A percentile compares a stretch with the other conserved stretches of the same genome.
phyloP scores from a whole-genome alignment of 2,888 invertebrate genomes.

The Microplitis deprimator region DNA sequence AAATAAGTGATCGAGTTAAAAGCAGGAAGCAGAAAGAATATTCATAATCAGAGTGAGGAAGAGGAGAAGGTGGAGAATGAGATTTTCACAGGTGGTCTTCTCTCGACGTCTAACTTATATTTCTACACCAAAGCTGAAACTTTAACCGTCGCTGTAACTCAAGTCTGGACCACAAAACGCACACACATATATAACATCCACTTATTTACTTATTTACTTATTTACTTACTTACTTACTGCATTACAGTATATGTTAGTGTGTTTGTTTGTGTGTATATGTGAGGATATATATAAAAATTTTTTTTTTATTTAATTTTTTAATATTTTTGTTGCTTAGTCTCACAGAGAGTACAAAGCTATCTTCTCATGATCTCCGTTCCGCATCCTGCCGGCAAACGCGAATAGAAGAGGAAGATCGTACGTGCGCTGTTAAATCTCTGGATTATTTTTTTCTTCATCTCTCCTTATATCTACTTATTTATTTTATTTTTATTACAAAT shows the following conservation, averaged over 20 bases:
- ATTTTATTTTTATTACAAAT: slow-evolving; percentile 10
- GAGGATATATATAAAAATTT: neutral
- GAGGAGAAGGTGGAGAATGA: slow-evolving; percentile 17
- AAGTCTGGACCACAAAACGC: slow-evolving; percentile 61
- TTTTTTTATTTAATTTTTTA: neutral
- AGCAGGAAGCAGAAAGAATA: slow-evolving; percentile 38
- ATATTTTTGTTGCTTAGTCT: slow-evolving; percentile 27
- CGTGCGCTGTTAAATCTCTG: slow-evolving; percentile 39
- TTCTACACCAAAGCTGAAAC: slow-evolving; percentile 54
- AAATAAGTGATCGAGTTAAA: slow-evolving; percentile 5
- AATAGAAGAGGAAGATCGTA: slow-evolving; percentile 43
- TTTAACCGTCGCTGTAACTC: slow-evolving; percentile 61
- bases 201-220: neutral
- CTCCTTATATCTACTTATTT: slow-evolving; percentile 2
- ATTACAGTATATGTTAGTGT: neutral
- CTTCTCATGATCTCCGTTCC: slow-evolving; percentile 56
- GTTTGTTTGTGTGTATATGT: neutral
- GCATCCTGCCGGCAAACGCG: slow-evolving; percentile 55
- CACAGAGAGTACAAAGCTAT: slow-evolving; percentile 59
- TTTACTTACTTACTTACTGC: neutral
- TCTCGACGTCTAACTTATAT: slow-evolving; percentile 52
- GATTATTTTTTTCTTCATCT: slow-evolving; percentile 20
- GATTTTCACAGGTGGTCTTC: slow-evolving; percentile 59
- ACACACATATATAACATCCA: slow-evolving; percentile 30
- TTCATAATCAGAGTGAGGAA: slow-evolving; percentile 15